These are phyloP conservation scores for Drosophila arawakana DNA, from an alignment of 1,140 invertebrate genomes.

Conservation along the genomic window DNA sequence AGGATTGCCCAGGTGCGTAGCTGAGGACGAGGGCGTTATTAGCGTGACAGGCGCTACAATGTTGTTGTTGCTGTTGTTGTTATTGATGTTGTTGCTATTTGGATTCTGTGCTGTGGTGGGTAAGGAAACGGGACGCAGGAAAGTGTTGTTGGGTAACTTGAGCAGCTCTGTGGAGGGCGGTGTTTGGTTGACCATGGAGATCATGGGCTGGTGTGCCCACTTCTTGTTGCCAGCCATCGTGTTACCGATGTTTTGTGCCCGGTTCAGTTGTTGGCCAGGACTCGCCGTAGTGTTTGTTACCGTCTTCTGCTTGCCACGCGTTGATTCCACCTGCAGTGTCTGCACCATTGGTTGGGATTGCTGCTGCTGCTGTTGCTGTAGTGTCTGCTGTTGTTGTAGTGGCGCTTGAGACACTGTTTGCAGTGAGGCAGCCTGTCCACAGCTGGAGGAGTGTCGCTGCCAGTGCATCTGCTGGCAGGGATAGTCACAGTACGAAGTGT, in stretches of 20 bases:
- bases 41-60: conserved; percentile 36
- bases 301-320: conserved; percentile 24
- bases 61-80: conserved; percentile 29
- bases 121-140: conserved; percentile 52
- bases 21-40: conserved; percentile 35
- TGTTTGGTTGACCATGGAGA: conserved; percentile 37
- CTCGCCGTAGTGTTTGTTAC: not conserved
- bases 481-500: conserved; percentile 96
- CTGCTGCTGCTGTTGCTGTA: not conserved
- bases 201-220: conserved; percentile 48
- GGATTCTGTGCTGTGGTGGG: conserved; percentile 49
- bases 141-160: conserved; percentile 64
- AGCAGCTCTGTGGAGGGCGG: conserved; percentile 54
- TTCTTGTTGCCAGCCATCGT: conserved; percentile 34
- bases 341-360: not conserved
- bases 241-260: not conserved
- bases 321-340: conserved; percentile 3
- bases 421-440: conserved; percentile 38
- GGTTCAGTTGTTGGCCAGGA: conserved; percentile 18
- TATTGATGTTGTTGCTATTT: conserved; percentile 32
- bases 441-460: conserved; percentile 86
- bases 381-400: not conserved
- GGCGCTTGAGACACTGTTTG: not conserved
- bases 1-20: conserved; percentile 39
- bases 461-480: conserved; percentile 91